phyloP scores from a whole-genome alignment of 2,888 invertebrate species.

The Epinotia nisella region DNA sequence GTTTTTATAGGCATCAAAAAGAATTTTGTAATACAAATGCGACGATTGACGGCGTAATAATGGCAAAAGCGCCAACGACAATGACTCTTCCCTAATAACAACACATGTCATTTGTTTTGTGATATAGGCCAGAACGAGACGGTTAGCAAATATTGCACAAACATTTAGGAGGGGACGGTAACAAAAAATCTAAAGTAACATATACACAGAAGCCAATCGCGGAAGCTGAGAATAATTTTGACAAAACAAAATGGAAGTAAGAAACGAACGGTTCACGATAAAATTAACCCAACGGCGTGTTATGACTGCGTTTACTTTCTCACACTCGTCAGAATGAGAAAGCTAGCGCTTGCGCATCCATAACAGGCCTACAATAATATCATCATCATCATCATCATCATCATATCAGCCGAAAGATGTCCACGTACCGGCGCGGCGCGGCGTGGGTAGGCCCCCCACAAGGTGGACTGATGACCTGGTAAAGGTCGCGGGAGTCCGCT shows the following conservation, averaged over 20 bases:
- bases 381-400: too few relatives aligned
- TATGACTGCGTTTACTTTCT: neutral
- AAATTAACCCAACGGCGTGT: neutral
- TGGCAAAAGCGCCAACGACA: too few relatives aligned
- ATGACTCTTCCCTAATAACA: too few relatives aligned
- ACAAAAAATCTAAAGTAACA: conserved; percentile 48
- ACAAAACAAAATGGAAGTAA: conserved; percentile 44
- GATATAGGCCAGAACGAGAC: neutral
- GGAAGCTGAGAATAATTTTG: conserved; percentile 52
- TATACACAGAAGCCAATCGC: conserved; percentile 54
- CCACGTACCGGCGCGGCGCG: too few relatives aligned
- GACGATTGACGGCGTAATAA: too few relatives aligned
- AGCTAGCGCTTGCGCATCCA: neutral
- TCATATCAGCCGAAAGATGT: too few relatives aligned
- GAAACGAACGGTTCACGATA: conserved; percentile 29
- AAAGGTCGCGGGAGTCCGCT: too few relatives aligned
- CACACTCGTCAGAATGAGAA: neutral
- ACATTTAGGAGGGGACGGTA: conserved; percentile 28
- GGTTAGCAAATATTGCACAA: neutral
- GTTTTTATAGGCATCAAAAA: too few relatives aligned
- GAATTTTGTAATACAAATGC: too few relatives aligned
- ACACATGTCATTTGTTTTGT: too few relatives aligned
- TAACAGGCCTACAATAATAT: neutral
- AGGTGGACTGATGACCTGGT: too few relatives aligned
- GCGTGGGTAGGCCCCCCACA: too few relatives aligned